Conservation (phyloP, 1,140 invertebrate genomes). For the Papilio helenus region DNA sequence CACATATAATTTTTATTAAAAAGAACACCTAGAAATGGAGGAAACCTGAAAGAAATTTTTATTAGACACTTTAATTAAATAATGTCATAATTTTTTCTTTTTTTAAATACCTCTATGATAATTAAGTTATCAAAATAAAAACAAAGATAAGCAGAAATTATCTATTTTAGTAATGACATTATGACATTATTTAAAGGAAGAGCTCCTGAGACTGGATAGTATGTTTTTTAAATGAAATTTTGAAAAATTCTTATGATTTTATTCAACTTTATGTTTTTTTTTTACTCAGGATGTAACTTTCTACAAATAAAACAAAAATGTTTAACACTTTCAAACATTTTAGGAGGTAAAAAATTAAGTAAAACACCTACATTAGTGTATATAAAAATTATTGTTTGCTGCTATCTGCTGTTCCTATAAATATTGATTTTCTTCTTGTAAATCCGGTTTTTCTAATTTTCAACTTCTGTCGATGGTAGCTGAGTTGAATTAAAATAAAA, state of each 20-base stretch:
- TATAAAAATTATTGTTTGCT: too few relatives aligned
- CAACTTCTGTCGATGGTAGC: not conserved
- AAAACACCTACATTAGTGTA: too few relatives aligned
- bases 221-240: not conserved
- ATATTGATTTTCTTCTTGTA: not conserved
- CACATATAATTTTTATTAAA: not conserved
- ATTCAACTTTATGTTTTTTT: not conserved
- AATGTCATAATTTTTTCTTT: not conserved
- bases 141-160: too few relatives aligned
- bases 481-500: not conserved
- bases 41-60: not conserved
- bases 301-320: not conserved
- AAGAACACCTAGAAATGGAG: not conserved
- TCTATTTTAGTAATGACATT: not conserved
- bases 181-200: conserved; percentile 8
- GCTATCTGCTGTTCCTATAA: too few relatives aligned
- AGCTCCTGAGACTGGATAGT: not conserved
- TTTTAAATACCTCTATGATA: not conserved
- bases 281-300: not conserved
- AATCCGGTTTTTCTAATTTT: not conserved
- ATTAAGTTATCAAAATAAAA: not conserved
- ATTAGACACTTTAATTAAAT: not conserved
- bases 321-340: not conserved
- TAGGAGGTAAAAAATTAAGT: too few relatives aligned
- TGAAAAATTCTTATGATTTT: too few relatives aligned